These are phyloP conservation scores for Rhinichthys osculus DNA, from an alignment of 2,797 vertebrate species.

Conservation along the genomic window DNA sequence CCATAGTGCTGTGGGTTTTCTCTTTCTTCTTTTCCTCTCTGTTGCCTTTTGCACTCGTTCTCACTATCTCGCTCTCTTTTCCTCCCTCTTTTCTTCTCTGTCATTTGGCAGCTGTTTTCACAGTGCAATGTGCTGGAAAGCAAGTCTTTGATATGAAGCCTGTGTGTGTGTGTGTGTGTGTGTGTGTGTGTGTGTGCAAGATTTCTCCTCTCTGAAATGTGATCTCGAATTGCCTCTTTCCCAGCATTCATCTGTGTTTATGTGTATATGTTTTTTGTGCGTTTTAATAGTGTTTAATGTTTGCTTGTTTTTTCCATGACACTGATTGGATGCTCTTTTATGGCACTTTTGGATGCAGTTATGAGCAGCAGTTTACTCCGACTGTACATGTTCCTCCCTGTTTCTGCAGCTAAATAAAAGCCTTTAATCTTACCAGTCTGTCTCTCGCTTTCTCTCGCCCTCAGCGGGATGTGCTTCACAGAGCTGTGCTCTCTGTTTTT, in stretches of 20 bases:
- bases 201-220: constrained; percentile 31
- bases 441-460: constrained; percentile 13
- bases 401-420: constrained; percentile 39
- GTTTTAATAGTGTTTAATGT: neutral
- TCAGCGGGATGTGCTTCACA: constrained; percentile 22
- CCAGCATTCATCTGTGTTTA: constrained; percentile 10
- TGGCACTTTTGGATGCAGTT: neutral
- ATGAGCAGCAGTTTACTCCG: constrained; percentile 13
- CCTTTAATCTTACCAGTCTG: constrained; percentile 20
- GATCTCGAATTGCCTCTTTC: constrained; percentile 15
- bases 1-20: constrained; percentile 12
- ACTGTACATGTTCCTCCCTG: constrained; percentile 9
- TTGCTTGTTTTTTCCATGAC: neutral
- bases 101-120: constrained; percentile 41
- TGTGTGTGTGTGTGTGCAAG: neutral
- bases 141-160: constrained; percentile 43
- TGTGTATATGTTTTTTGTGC: neutral
- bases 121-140: constrained; percentile 36
- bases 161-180: neutral
- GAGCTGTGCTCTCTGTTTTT: constrained; percentile 25
- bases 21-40: constrained; percentile 7
- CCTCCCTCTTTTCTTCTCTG: constrained; percentile 8
- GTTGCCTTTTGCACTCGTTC: neutral
- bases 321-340: constrained; percentile 28
- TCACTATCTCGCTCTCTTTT: constrained; percentile 10